Conservation (phyloP, 2,113 vertebrate genomes). For the Dasyornis broadbenti region DNA sequence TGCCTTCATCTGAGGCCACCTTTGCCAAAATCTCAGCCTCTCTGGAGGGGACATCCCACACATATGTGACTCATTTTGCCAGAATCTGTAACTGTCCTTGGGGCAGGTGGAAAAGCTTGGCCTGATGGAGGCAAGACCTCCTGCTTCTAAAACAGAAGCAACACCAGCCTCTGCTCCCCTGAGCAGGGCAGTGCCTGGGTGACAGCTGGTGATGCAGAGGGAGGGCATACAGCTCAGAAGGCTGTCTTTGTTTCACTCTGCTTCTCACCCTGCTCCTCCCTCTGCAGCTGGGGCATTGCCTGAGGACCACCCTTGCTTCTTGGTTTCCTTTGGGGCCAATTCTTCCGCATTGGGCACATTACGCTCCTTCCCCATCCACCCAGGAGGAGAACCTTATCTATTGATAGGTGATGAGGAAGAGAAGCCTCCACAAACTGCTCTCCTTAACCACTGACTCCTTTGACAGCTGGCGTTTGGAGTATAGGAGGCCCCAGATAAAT, state of each 20-base stretch:
- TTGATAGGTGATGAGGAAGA: neutral
- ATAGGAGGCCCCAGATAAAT: neutral
- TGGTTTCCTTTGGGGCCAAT: neutral
- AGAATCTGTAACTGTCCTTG: neutral
- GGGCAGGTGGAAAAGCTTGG: neutral
- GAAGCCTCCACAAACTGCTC: neutral
- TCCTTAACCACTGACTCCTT: too few species aligned
- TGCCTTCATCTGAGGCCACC: neutral
- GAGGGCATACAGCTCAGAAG: neutral
- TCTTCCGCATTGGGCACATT: rapidly evolving
- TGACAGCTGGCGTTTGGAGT: neutral
- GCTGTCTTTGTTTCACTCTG: neutral
- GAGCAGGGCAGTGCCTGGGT: too few species aligned
- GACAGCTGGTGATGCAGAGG: neutral
- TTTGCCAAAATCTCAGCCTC: neutral
- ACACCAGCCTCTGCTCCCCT: too few species aligned
- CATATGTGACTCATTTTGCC: neutral
- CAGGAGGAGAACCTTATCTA: neutral
- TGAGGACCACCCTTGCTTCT: neutral
- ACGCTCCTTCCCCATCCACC: neutral
- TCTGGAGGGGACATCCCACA: neutral
- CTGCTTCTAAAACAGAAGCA: neutral
- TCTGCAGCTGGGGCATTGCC: neutral
- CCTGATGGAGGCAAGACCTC: rapidly evolving
- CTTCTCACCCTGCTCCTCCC: neutral